phyloP scores from a whole-genome alignment of 2,888 invertebrate genomes.

The Drosophila ezoana region DNA sequence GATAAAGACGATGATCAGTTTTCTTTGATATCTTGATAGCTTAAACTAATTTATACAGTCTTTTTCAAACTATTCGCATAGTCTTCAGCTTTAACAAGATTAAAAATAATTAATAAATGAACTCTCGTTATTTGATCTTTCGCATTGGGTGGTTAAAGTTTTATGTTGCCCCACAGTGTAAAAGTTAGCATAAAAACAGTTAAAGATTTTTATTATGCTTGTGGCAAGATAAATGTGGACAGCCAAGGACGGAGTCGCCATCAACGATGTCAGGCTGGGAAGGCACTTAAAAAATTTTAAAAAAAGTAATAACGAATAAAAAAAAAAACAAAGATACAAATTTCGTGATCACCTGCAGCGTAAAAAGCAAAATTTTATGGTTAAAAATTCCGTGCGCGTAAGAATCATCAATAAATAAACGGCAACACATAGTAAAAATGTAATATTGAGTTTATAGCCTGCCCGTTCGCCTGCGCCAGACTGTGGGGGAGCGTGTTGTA shows the following conservation, averaged over 20 bases:
- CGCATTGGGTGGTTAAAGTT: constrained; percentile 46
- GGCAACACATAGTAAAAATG: constrained; percentile 76
- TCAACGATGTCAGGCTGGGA: constrained; percentile 26
- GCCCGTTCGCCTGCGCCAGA: constrained; percentile 1
- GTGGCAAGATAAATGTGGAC: constrained; percentile 56
- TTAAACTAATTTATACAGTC: not conserved
- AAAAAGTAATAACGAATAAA: not conserved
- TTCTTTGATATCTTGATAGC: too few species aligned
- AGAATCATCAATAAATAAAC: constrained; percentile 78
- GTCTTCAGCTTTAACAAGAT: too few species aligned
- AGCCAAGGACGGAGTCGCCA: constrained; percentile 18
- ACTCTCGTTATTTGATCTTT: constrained; percentile 11
- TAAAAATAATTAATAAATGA: constrained; percentile 15
- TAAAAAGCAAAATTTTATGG: constrained; percentile 75
- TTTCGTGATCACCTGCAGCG: constrained; percentile 69
- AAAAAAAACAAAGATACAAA: not conserved
- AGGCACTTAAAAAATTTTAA: constrained; percentile 38
- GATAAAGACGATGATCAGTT: too few species aligned
- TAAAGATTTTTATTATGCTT: constrained; percentile 55
- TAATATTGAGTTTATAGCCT: constrained; percentile 62
- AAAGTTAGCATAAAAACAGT: constrained; percentile 65
- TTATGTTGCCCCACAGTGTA: constrained; percentile 46
- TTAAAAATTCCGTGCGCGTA: constrained; percentile 75
- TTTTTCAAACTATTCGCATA: not conserved
- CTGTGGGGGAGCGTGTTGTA: constrained; percentile 16